Evolutionary conservation across 1,140 invertebrate genomes (phyloP).

Genomic region (Papilio xuthus): DNA sequence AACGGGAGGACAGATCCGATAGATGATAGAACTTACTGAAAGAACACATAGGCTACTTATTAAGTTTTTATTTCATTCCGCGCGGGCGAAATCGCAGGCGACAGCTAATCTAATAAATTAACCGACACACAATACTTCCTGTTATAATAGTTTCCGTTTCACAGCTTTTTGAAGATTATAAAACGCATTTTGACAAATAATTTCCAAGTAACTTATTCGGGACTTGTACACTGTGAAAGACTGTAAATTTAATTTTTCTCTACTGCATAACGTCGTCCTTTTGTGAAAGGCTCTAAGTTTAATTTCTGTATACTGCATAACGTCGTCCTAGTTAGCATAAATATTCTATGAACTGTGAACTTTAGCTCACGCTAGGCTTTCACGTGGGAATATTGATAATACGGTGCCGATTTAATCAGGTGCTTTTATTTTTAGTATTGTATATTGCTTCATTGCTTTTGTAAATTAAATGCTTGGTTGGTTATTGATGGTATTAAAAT

Average conservation of each 20-base stretch:
- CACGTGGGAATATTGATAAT: not conserved
- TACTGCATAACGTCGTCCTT: slow-evolving; percentile 15
- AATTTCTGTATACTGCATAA: not conserved
- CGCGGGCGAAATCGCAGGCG: too few species aligned
- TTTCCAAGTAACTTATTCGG: too few species aligned
- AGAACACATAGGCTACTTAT: too few species aligned
- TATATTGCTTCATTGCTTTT: not conserved
- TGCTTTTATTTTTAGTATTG: not conserved
- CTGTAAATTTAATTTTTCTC: not conserved
- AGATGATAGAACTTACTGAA: too few species aligned
- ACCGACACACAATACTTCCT: too few species aligned
- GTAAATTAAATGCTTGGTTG: not conserved
- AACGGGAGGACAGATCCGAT: too few species aligned
- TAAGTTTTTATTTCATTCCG: too few species aligned
- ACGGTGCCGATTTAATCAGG: not conserved
- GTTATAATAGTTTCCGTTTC: too few species aligned
- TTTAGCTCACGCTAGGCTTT: slow-evolving; percentile 5
- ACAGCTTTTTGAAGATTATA: too few species aligned
- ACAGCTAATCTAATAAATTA: too few species aligned
- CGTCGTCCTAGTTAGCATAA: not conserved
- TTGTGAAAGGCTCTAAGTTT: not conserved
- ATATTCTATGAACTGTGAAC: slow-evolving; percentile 13
- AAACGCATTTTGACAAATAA: too few species aligned
- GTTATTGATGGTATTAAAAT: not conserved
- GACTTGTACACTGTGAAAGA: too few species aligned